Conservation (phyloP, 1,140 invertebrate genomes). For the Drosophila equinoxialis region DNA sequence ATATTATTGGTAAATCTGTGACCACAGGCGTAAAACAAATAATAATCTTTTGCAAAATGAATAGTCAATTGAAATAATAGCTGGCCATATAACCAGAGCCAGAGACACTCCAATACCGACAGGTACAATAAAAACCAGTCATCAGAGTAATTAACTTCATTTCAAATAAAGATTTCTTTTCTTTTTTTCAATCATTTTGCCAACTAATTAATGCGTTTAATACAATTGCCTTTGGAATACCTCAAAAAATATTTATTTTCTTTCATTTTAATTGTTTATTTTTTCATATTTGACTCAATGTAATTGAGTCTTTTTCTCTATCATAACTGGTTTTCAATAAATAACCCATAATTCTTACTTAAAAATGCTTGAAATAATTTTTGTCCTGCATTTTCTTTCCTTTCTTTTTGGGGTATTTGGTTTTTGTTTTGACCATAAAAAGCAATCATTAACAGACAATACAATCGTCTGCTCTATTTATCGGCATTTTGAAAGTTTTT, state of each 20-base stretch:
- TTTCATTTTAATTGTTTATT: slow-evolving; percentile 2
- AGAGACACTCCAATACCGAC: slow-evolving; percentile 18
- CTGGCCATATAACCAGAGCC: slow-evolving; percentile 31
- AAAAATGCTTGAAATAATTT: slow-evolving; percentile 24
- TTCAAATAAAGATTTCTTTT: slow-evolving; percentile 62
- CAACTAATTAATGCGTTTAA: slow-evolving; percentile 66
- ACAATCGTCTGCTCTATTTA: slow-evolving; percentile 65
- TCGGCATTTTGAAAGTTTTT: slow-evolving; percentile 60
- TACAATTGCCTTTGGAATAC: slow-evolving; percentile 46
- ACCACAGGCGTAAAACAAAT: slow-evolving; percentile 28
- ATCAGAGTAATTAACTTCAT: slow-evolving; percentile 53
- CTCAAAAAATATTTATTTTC: background rate
- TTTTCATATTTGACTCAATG: background rate
- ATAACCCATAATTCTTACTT: slow-evolving; percentile 37
- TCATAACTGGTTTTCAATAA: slow-evolving; percentile 53
- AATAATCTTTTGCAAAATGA: slow-evolving; percentile 53
- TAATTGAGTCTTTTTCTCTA: slow-evolving; percentile 24
- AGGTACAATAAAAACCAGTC: slow-evolving; percentile 44
- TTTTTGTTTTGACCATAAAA: slow-evolving; percentile 44
- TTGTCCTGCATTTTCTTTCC: slow-evolving; percentile 46
- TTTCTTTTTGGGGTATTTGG: background rate
- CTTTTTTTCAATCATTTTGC: slow-evolving; percentile 34
- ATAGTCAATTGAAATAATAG: slow-evolving; percentile 70
- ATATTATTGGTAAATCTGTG: slow-evolving; percentile 42
- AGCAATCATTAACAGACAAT: slow-evolving; percentile 45